Evolutionary conservation across 2,888 invertebrate genomes (phyloP).

Genomic region (Plebejus anna): DNA sequence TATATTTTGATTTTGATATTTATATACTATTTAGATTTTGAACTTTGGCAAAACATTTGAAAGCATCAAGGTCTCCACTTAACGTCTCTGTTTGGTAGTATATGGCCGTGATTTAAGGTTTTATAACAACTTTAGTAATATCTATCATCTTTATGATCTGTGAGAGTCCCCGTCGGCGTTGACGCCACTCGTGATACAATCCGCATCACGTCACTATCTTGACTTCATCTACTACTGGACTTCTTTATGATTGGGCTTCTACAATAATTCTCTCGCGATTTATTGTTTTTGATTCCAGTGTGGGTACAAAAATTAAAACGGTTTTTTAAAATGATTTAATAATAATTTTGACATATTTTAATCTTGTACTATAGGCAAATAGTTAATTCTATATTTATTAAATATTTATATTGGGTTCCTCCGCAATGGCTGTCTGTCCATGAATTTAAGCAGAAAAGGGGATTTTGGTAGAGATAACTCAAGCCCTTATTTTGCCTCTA

Average conservation of each 20-base stretch:
- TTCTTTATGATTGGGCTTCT: conserved; percentile 19
- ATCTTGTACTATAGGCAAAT: no score
- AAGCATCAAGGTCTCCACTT: no score
- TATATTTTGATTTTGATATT: no score
- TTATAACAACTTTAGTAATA: neutral
- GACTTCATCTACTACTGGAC: conserved; percentile 48
- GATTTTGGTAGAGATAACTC: no score
- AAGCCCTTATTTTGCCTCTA: no score
- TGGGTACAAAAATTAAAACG: no score
- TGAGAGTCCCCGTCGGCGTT: conserved; percentile 37
- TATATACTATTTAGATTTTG: no score
- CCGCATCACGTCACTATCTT: conserved; percentile 56
- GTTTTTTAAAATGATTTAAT: neutral
- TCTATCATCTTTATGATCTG: conserved; percentile 18
- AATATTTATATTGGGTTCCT: no score
- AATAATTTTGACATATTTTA: neutral
- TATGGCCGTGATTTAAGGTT: neutral
- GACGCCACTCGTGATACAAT: conserved; percentile 43
- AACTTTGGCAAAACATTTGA: no score
- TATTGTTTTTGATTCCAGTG: neutral
- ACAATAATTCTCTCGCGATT: conserved; percentile 1
- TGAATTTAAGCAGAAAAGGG: no score
- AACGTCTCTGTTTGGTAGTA: neutral
- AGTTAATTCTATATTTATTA: no score
- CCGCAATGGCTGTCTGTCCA: no score